A percentile compares a stretch with the other conserved stretches of the same genome.
These are phyloP conservation scores for Formica aserva DNA, from an alignment of 2,888 invertebrate genomes.

Conservation along the genomic window DNA sequence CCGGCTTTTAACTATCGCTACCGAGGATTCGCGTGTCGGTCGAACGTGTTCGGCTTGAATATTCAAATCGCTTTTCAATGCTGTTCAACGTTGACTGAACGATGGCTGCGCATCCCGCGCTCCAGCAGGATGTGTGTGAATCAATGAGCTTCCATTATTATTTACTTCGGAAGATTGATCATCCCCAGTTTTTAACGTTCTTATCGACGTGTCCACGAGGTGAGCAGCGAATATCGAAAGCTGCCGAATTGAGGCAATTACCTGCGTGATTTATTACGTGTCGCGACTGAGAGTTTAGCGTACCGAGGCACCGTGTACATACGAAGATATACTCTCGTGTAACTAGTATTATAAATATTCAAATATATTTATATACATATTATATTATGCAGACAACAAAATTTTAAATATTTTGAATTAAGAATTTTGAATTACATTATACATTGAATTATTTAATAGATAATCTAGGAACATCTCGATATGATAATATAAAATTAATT, in stretches of 20 bases:
- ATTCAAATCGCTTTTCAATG: conserved; percentile 67
- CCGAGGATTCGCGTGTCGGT: conserved; percentile 40
- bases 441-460: background rate
- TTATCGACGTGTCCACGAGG: conserved; percentile 45
- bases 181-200: conserved; percentile 52
- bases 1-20: conserved; percentile 44
- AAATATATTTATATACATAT: too few relatives aligned
- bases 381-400: background rate
- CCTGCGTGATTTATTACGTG: conserved; percentile 8
- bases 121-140: conserved; percentile 44
- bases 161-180: conserved; percentile 67
- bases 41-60: conserved; percentile 67
- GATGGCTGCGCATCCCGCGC: conserved; percentile 55
- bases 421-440: background rate
- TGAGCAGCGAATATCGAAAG: conserved; percentile 60
- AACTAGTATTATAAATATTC: background rate
- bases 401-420: background rate
- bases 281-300: conserved; percentile 53
- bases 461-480: too few relatives aligned
- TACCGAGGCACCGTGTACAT: conserved; percentile 31
- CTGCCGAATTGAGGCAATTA: conserved; percentile 51
- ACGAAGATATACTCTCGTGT: conserved; percentile 8
- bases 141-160: conserved; percentile 72
- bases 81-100: conserved; percentile 50
- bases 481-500: background rate